Base-by-base conservation (phyloP, 2,888 invertebrate species). In the Caenorhabditis wallacei region DNA sequence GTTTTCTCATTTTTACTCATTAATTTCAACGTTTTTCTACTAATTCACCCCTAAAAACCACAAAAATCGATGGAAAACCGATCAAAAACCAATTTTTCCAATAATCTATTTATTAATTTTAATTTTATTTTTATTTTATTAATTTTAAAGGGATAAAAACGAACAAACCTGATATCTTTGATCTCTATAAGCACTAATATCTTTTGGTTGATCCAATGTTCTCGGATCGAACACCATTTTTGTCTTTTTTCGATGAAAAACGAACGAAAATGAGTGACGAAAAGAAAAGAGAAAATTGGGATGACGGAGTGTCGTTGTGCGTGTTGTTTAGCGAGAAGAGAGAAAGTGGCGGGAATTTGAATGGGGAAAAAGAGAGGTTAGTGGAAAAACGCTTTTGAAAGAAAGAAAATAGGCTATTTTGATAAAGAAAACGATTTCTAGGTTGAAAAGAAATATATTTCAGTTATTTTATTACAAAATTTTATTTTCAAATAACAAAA, bases 101-200 rank as follows among this genome's bases (percentile, higher is more conserved):
- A n/a, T n/a, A n/a, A n/a, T n/a, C n/a, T n/a, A n/a, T n/a, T n/a
- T n/a, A n/a, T n/a, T n/a, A n/a, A n/a, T n/a, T n/a, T n/a, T n/a
- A n/a, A n/a, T n/a, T n/a, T n/a, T n/a, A n/a, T n/a, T n/a, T n/a
- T n/a, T n/a, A n/a, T n/a, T n/a, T n/a, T n/a, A n/a, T n/a, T n/a
- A n/a, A n/a, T 8, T 30, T 30, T 30, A 30, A 30, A 30, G 22
- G 20, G 46, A 10, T n/a, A 40, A 59, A 22, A 59, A 46, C 24
- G 4, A 0, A 18, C 59, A 76, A 48, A 90, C 91, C 63, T 86
- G 84, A 75, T 88, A 91, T 57, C 91, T 76, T 66, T 90, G 90
- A 78, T 91, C 91, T 56, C 91, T 84, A 75, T 91, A 91, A 1
- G 88, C 84, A 81, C 90, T 88, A 43, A 90, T 81, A 22, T 89